Conservation (phyloP, 1,140 invertebrate genomes). For the Glomeris maerens region DNA sequence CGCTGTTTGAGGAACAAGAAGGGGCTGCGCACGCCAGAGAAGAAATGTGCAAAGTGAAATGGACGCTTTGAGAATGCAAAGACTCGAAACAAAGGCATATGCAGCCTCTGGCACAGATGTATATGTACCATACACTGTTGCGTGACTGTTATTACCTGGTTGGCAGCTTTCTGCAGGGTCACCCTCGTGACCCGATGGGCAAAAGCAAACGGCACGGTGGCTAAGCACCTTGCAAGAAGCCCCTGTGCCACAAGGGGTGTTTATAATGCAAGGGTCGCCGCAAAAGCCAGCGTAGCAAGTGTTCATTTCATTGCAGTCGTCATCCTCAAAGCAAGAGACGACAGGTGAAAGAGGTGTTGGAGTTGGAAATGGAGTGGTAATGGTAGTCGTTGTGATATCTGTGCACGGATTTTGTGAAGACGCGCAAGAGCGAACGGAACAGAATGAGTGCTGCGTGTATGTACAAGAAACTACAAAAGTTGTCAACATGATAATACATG, state of each 20-base stretch:
- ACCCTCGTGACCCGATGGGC: constrained; percentile 23
- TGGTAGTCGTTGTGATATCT: not conserved
- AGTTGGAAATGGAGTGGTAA: not conserved
- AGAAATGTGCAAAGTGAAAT: not conserved
- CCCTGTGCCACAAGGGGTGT: constrained; percentile 28
- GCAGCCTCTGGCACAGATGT: not conserved
- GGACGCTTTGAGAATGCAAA: not conserved
- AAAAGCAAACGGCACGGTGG: constrained; percentile 24
- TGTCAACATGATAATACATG: not conserved
- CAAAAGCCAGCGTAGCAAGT: constrained; percentile 26
- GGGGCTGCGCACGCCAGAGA: constrained; percentile 12
- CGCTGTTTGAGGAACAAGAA: constrained; percentile 63
- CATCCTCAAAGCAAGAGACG: constrained; percentile 21
- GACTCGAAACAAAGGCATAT: not conserved
- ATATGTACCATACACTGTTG: not conserved
- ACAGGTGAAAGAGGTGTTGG: not conserved
- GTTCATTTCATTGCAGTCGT: constrained; percentile 25
- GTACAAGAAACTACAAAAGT: not conserved
- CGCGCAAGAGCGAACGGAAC: not conserved
- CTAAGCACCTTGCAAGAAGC: constrained; percentile 24
- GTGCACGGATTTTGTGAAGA: not conserved
- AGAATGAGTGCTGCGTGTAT: not conserved
- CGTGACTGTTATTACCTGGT: constrained; percentile 27
- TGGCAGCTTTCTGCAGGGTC: constrained; percentile 67
- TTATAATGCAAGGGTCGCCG: constrained; percentile 57